Evolutionary conservation across 2,888 invertebrate genomes (phyloP).

Genomic region (Siphonodentalium dalli): DNA sequence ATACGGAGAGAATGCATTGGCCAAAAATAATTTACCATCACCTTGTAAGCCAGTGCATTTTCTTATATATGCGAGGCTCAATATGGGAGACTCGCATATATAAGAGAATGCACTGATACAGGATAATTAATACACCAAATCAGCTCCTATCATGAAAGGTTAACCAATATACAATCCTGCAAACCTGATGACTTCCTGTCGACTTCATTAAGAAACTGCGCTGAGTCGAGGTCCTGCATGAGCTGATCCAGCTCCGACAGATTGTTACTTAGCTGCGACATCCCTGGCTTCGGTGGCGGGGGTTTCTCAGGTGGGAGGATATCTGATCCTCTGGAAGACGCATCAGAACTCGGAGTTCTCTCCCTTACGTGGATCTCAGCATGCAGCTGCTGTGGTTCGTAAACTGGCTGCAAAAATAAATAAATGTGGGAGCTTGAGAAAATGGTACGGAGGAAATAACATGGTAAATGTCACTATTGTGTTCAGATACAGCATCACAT

Average conservation of each 20-base stretch:
- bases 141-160: background rate
- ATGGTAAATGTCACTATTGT: no score
- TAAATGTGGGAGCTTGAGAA: no score
- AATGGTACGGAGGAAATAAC: no score
- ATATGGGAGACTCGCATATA: no score
- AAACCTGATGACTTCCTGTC: no score
- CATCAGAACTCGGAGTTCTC: conserved; percentile 28
- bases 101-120: no score
- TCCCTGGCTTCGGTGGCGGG: conserved; percentile 27
- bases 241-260: conserved; percentile 90
- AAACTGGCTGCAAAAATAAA: conserved; percentile 39
- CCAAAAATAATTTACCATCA: no score
- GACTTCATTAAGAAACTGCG: conserved; percentile 64
- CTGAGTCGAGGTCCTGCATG: conserved; percentile 84
- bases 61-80: no score
- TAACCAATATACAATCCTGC: background rate
- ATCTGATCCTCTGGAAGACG: conserved; percentile 21
- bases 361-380: conserved; percentile 30
- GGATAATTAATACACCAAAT: background rate
- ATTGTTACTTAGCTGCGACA: conserved; percentile 71
- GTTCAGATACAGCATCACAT: no score
- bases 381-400: conserved; percentile 45
- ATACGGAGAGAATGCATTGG: no score
- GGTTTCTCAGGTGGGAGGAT: conserved; percentile 3
- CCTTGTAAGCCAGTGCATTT: no score